Evolutionary conservation across 2,888 invertebrate species (phyloP), one percentile per base, ranked within the genome.

Genomic region (Malachius bipustulatus): DNA sequence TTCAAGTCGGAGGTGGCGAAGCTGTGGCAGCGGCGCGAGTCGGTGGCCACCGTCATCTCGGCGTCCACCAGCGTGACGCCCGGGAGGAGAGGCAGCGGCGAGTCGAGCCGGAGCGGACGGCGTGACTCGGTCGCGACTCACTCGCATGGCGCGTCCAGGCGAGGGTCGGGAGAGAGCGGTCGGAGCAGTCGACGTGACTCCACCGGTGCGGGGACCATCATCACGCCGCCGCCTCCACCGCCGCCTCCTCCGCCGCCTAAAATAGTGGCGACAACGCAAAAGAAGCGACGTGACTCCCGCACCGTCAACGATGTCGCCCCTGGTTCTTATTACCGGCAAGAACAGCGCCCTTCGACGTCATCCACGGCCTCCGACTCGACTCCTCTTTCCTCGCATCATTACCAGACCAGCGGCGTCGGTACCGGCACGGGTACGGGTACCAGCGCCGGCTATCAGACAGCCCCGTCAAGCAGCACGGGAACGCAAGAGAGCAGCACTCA

Each of bases 301-400:
- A 66, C 66, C 19, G 63, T 70, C 16, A 66, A 63, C 38, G 70
- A 71, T 35, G 62, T 67, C 38, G 63, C 55, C 8, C n/a, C n/a
- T n/a, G n/a, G n/a, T n/a, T 31, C 49, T 10, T 75, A 57, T 66
- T 75, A 68, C 31, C 67, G 60, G 58, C 73, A 70, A 56, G 77
- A 77, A 50, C 77, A 78, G 56, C 65, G 78, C 44, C 77, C 78
- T 4, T 77, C 77, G 31, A 77, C 77, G 14, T 78, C 77, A 24
- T 77, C 77, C n/a, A 77, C 82, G 14, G 73, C 73, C 8, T 80
- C 79, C 13, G 80, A 82, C 60, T 77, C 79, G 6, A 72, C 72
- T 28, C 77, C 77, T 61, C 14, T 62, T 65, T 19, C 66, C n/a
- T n/a, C n/a, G n/a, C n/a, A n/a, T n/a, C n/a, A n/a, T n/a, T n/a